Percentiles rank a stretch among this genome's conserved stretches.
Evolutionary conservation across 2,888 invertebrate genomes (phyloP).

Genomic region (Morinoia aosen): DNA sequence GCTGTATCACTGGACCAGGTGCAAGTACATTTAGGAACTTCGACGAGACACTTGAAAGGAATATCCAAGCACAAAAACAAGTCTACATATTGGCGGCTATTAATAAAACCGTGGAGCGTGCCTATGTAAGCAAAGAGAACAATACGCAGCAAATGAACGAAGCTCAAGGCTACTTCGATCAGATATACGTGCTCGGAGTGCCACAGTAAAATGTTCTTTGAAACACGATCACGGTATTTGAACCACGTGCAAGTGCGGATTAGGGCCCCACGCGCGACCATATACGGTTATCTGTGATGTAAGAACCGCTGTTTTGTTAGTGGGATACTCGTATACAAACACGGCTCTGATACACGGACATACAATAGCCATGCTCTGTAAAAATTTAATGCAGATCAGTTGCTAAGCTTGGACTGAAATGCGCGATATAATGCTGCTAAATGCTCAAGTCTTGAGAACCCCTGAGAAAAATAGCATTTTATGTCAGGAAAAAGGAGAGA

Average conservation of each 20-base stretch:
- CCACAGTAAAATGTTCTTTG: neutral
- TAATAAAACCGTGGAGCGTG: constrained; percentile 1
- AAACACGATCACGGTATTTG: constrained; percentile 12
- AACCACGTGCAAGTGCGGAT: neutral
- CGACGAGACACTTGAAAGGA: neutral
- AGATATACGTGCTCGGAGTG: neutral
- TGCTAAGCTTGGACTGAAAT: neutral
- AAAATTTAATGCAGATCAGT: neutral
- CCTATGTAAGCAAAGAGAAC: neutral
- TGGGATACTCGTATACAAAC: neutral
- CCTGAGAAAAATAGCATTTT: neutral
- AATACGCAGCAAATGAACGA: neutral
- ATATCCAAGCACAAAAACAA: neutral
- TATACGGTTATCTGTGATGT: constrained; percentile 12
- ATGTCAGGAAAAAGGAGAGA: neutral
- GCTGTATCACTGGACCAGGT: neutral
- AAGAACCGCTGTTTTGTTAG: neutral
- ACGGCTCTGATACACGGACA: neutral
- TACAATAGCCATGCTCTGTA: neutral
- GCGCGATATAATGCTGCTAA: neutral
- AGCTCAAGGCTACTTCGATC: neutral
- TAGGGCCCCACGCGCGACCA: neutral
- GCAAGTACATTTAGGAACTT: neutral
- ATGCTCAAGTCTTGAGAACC: neutral
- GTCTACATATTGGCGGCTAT: neutral